Evolutionary conservation across 1,140 invertebrate species (phyloP).

Genomic region (Cephus cinctus): DNA sequence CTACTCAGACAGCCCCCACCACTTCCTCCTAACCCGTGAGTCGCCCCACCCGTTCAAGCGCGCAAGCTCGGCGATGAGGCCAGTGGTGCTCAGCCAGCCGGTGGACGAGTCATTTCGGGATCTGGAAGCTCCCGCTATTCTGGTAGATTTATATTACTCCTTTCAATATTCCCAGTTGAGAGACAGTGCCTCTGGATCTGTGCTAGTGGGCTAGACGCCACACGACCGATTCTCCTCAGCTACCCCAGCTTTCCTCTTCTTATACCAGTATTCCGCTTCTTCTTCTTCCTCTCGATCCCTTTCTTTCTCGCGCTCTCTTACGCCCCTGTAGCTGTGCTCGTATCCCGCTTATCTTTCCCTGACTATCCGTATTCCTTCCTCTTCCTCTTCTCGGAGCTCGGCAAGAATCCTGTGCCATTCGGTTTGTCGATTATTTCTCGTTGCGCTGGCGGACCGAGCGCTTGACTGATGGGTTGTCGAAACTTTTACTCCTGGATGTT

Average conservation of each 20-base stretch:
- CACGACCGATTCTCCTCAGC: not conserved
- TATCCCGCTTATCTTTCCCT: not conserved
- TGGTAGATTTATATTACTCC: too few species aligned
- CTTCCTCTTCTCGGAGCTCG: not conserved
- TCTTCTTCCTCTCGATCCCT: not conserved
- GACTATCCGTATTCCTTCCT: not conserved
- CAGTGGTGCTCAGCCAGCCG: constrained; percentile 17
- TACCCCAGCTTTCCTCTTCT: not conserved
- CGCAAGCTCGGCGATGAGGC: constrained; percentile 13
- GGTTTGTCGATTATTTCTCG: too few species aligned
- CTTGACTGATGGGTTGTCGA: too few species aligned
- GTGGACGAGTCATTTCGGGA: not conserved
- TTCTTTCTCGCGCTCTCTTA: not conserved
- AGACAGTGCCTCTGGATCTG: constrained; percentile 31
- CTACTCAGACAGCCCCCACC: not conserved
- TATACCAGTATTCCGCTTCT: not conserved
- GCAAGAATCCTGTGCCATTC: too few species aligned
- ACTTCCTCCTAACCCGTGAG: constrained; percentile 8
- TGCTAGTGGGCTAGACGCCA: constrained; percentile 40
- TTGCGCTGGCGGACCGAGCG: too few species aligned
- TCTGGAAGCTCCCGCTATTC: too few species aligned
- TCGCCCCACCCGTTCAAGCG: not conserved
- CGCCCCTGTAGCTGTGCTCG: not conserved
- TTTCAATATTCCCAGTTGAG: too few species aligned
- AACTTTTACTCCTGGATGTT: too few species aligned